Percentiles rank a stretch among this genome's conserved stretches.
phyloP scores from a whole-genome alignment of 2,797 vertebrate species.

The Squalus acanthias region DNA sequence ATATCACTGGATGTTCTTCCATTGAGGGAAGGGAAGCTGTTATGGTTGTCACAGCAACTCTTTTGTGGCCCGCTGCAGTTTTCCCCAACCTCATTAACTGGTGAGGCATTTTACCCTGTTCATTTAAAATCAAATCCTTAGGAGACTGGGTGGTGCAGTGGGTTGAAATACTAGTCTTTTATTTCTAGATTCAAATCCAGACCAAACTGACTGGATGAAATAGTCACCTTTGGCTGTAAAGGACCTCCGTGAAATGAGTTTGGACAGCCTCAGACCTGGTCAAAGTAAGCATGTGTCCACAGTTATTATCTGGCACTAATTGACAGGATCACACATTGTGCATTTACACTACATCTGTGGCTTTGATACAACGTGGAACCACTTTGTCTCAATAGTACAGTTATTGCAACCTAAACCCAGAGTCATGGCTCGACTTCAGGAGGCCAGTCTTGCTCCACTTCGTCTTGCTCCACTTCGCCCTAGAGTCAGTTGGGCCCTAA shows the following conservation, averaged over 20 bases:
- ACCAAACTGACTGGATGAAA: background rate
- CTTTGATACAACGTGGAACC: background rate
- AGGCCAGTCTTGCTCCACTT: background rate
- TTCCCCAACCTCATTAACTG: background rate
- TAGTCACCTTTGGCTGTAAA: background rate
- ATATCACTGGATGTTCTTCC: background rate
- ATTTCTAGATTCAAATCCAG: background rate
- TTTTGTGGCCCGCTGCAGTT: background rate
- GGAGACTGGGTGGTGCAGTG: background rate
- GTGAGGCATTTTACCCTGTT: background rate
- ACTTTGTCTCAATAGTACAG: background rate
- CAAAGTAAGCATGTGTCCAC: background rate
- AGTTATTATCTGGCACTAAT: background rate
- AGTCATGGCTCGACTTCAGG: background rate
- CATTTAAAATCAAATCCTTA: background rate
- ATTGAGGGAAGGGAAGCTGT: background rate
- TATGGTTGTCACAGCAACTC: background rate
- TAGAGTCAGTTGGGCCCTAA: background rate
- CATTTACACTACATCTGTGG: background rate
- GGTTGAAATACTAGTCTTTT: background rate
- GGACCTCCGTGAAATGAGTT: background rate
- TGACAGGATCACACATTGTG: background rate
- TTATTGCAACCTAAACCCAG: background rate
- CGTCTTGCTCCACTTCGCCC: background rate
- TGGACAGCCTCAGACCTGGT: background rate